Evolutionary conservation across 2,888 invertebrate species (phyloP).

Genomic region (Loripinus fragilis): DNA sequence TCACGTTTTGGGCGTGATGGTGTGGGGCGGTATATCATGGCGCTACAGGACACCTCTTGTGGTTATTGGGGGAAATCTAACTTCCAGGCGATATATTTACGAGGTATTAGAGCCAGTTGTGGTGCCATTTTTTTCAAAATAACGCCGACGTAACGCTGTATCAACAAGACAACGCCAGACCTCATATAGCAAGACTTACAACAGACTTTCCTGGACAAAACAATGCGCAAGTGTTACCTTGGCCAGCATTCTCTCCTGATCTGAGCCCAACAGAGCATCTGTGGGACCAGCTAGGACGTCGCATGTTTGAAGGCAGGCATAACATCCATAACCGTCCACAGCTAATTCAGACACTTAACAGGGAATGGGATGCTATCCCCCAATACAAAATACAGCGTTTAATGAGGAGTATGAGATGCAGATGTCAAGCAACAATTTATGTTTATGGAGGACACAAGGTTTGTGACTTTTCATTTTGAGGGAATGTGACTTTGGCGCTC

Average conservation of each 20-base stretch:
- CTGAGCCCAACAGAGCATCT: constrained; percentile 1
- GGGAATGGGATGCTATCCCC: constrained; percentile 16
- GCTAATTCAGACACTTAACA: constrained; percentile 10
- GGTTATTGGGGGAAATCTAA: constrained; percentile 10
- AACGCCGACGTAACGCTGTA: neutral
- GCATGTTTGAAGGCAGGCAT: constrained; percentile 1
- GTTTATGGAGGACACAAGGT: constrained; percentile 26
- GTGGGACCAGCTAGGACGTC: constrained; percentile 28
- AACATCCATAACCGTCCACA: constrained; percentile 2
- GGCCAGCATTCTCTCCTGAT: constrained; percentile 23
- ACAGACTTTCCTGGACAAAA: neutral
- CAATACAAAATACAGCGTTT: constrained; percentile 19
- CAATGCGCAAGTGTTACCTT: constrained; percentile 10
- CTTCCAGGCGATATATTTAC: constrained; percentile 23
- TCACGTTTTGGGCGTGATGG: constrained; percentile 18
- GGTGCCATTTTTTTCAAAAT: neutral
- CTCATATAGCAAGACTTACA: constrained; percentile 23
- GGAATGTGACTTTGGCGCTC: neutral
- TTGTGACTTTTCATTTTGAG: constrained; percentile 25
- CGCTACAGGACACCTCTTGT: constrained; percentile 19
- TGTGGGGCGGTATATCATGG: constrained; percentile 23
- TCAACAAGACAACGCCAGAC: constrained; percentile 27
- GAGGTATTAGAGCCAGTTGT: constrained; percentile 14
- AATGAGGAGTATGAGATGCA: constrained; percentile 15
- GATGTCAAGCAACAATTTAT: constrained; percentile 4